Conservation (phyloP, 2,113 vertebrate genomes). For the Ahaetulla prasina region DNA sequence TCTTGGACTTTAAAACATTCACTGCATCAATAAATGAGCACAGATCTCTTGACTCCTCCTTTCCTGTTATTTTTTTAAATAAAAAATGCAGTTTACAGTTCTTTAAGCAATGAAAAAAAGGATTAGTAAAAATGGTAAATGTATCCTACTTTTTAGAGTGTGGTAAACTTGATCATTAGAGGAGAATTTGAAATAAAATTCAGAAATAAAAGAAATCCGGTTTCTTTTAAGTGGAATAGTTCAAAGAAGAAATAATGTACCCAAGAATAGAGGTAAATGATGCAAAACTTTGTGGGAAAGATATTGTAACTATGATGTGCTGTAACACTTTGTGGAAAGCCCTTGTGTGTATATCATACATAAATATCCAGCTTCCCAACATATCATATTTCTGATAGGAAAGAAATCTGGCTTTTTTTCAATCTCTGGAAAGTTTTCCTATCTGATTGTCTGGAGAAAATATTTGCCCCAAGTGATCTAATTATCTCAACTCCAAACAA, state of each 20-base stretch:
- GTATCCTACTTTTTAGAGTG: conserved; percentile 43
- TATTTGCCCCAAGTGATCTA: not conserved
- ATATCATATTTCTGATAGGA: not conserved
- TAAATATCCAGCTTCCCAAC: not conserved
- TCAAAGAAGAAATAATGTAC: not conserved
- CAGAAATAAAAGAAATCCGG: not conserved
- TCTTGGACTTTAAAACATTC: not conserved
- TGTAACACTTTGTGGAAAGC: not conserved
- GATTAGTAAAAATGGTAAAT: conserved; percentile 42
- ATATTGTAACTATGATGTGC: no score
- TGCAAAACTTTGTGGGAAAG: not conserved
- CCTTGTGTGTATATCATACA: not conserved
- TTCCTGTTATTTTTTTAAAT: conserved; percentile 20
- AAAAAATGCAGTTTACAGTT: not conserved
- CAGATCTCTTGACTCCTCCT: not conserved
- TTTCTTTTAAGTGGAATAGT: not conserved
- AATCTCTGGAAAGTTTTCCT: no score
- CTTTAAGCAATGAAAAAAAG: conserved; percentile 12
- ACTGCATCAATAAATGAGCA: not conserved
- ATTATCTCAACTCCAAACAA: not conserved
- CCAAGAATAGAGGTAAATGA: not conserved
- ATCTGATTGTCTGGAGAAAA: not conserved
- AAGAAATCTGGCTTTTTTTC: not conserved
- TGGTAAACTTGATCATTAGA: conserved; percentile 29
- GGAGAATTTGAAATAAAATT: not conserved